Evolutionary conservation across 2,797 vertebrate genomes (phyloP).

Genomic region (Macropodus opercularis): DNA sequence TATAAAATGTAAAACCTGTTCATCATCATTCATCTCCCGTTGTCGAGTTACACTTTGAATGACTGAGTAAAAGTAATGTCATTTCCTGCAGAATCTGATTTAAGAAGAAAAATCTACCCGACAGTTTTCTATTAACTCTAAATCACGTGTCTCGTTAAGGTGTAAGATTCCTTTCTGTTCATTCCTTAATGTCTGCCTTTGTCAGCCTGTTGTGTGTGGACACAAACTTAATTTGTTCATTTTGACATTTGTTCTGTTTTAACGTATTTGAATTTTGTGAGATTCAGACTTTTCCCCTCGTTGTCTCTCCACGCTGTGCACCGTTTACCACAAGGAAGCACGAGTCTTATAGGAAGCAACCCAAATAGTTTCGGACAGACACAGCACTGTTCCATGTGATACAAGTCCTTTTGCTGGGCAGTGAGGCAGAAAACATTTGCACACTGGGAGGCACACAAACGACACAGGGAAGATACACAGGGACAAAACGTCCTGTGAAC

Average conservation of each 20-base stretch:
- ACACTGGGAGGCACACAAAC: constrained; percentile 26
- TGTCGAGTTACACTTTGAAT: background rate
- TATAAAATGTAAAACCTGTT: too few species aligned
- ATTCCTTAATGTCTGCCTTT: constrained; percentile 8
- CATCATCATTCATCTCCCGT: background rate
- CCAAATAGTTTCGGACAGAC: constrained; percentile 58
- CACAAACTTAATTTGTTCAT: constrained; percentile 34
- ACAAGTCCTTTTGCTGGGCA: constrained; percentile 43
- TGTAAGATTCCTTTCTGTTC: constrained; percentile 3
- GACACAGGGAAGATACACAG: constrained; percentile 44
- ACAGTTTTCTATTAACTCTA: constrained; percentile 5
- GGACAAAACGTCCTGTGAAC: constrained; percentile 55
- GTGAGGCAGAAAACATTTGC: constrained; percentile 50
- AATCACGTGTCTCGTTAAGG: constrained; percentile 9
- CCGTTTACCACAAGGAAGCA: constrained; percentile 10
- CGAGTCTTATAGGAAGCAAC: constrained; percentile 35
- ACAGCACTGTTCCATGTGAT: constrained; percentile 37
- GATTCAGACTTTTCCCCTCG: constrained; percentile 5
- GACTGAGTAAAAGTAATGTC: background rate
- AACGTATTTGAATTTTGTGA: constrained; percentile 2
- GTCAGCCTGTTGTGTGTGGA: constrained; percentile 18
- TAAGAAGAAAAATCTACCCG: background rate
- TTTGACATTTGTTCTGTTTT: constrained; percentile 3
- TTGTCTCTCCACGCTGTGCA: constrained; percentile 23
- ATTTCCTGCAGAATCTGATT: background rate